phyloP scores from a whole-genome alignment of 2,797 vertebrate genomes.

The Enteromius treurensis region DNA sequence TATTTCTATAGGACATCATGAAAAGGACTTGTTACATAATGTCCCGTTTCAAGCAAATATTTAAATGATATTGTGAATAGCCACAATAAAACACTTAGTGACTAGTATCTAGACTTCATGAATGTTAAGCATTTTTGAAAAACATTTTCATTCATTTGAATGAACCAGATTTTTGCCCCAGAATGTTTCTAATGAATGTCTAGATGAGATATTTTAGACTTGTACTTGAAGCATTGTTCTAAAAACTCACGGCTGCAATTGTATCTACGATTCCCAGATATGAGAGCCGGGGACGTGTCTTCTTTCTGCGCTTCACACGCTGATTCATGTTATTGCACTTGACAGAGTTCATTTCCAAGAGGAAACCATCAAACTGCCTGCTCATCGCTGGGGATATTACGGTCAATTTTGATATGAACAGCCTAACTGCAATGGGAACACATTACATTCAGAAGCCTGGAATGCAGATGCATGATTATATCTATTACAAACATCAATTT shows the following conservation, averaged over 20 bases:
- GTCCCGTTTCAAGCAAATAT: not conserved
- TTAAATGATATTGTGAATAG: not conserved
- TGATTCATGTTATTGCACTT: slow-evolving; percentile 42
- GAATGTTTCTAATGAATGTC: not conserved
- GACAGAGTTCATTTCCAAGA: slow-evolving; percentile 43
- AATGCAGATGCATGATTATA: slow-evolving; percentile 39
- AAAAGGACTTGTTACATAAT: not conserved
- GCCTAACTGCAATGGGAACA: slow-evolving; percentile 27
- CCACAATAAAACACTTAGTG: not conserved
- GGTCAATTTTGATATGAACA: slow-evolving; percentile 42
- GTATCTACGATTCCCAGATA: not conserved
- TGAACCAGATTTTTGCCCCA: not conserved
- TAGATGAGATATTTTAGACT: not conserved
- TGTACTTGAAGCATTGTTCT: not conserved
- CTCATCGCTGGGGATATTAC: slow-evolving; percentile 17
- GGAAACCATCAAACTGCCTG: slow-evolving; percentile 39
- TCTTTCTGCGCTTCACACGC: slow-evolving; percentile 10
- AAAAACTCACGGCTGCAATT: not conserved
- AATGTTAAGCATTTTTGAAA: not conserved
- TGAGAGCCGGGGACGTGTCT: not conserved
- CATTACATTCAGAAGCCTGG: slow-evolving; percentile 17
- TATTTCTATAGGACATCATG: not conserved
- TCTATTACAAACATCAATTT: slow-evolving; percentile 43
- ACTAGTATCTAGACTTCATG: not conserved
- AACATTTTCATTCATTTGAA: too few relatives aligned